Conservation (phyloP, 2,888 invertebrate species). For the Phorcus lineatus region DNA sequence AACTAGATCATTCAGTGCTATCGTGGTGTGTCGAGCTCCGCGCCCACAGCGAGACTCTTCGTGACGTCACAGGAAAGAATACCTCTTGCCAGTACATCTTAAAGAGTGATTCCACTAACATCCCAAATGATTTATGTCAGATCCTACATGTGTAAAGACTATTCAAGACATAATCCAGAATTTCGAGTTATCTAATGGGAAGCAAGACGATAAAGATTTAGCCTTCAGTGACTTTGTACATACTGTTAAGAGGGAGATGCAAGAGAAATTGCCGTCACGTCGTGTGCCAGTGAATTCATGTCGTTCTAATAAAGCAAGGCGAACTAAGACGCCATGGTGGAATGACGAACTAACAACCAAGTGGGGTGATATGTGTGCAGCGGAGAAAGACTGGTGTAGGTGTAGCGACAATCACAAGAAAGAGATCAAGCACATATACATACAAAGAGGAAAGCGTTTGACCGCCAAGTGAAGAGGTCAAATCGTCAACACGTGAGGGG, state of each 20-base stretch:
- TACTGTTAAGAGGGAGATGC: neutral
- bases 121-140: no score
- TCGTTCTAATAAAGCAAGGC: neutral
- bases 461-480: neutral
- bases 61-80: neutral
- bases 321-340: neutral
- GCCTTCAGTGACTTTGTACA: neutral
- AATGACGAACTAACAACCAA: neutral
- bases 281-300: neutral
- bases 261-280: neutral
- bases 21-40: neutral
- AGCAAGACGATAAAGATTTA: neutral
- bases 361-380: constrained; percentile 13
- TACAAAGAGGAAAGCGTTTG: neutral
- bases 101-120: no score
- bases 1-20: neutral
- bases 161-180: neutral
- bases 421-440: neutral
- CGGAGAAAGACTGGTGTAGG: neutral
- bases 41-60: neutral
- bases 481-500: neutral
- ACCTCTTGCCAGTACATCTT: neutral
- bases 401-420: neutral
- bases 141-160: no score
- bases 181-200: neutral